A percentile compares a stretch with the other conserved stretches of the same genome.
Conservation (phyloP, 2,888 invertebrate genomes). For the Julus scandinavius region DNA sequence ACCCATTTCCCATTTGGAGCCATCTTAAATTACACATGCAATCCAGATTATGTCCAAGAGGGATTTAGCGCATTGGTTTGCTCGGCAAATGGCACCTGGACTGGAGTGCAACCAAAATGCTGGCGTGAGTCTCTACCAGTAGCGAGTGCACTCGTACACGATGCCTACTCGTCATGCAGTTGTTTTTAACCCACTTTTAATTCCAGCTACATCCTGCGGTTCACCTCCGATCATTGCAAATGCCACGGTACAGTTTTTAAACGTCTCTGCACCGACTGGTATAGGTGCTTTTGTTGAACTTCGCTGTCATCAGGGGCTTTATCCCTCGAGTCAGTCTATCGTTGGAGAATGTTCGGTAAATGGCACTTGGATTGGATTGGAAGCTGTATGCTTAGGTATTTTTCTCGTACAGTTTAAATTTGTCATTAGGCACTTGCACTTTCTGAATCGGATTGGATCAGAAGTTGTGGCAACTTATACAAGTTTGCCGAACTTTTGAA, state of each 20-base stretch:
- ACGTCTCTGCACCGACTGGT: constrained; percentile 32
- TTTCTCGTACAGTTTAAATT: background rate
- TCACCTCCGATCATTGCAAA: constrained; percentile 49
- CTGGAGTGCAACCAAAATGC: constrained; percentile 54
- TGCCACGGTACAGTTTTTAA: constrained; percentile 47
- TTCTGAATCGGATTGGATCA: background rate
- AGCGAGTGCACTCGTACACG: background rate
- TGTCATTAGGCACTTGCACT: background rate
- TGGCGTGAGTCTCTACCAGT: constrained; percentile 47
- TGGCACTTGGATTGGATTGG: constrained; percentile 49
- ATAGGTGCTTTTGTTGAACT: constrained; percentile 48
- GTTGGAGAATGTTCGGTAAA: constrained; percentile 28
- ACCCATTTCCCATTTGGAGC: constrained; percentile 52
- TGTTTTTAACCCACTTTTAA: constrained; percentile 1
- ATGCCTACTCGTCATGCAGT: background rate
- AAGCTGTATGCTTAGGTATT: constrained; percentile 45
- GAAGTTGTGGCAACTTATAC: no score
- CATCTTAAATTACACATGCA: constrained; percentile 56
- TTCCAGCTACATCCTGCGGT: constrained; percentile 51
- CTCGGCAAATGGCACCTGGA: constrained; percentile 53
- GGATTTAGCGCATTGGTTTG: constrained; percentile 50
- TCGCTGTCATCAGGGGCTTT: constrained; percentile 46
- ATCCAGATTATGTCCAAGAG: constrained; percentile 49
- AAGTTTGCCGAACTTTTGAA: no score
- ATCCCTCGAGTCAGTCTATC: background rate